A percentile compares a stretch with the other conserved stretches of the same genome.
phyloP scores from a whole-genome alignment of 2,888 invertebrate species.

The Drosophila anceps region DNA sequence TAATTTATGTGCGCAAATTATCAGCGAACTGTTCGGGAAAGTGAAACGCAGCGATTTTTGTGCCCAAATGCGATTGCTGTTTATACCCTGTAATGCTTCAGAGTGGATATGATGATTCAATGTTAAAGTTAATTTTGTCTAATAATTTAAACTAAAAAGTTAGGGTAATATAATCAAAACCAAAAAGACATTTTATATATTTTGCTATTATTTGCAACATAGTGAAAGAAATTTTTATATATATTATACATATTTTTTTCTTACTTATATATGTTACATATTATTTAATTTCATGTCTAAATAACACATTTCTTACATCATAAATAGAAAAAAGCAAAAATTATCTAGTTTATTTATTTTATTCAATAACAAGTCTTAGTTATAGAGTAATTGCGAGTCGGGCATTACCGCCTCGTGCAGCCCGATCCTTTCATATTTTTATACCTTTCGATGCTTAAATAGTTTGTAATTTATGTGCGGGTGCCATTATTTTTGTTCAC shows the following conservation, averaged over 20 bases:
- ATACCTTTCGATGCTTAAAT: slow-evolving; percentile 55
- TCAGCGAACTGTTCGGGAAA: slow-evolving; percentile 58
- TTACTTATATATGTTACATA: background rate
- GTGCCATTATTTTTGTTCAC: slow-evolving; percentile 69
- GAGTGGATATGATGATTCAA: background rate
- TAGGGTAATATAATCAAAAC: too few species aligned
- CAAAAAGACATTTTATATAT: too few species aligned
- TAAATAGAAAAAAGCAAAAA: background rate
- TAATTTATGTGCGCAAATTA: slow-evolving; percentile 75
- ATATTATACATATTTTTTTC: too few species aligned
- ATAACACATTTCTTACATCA: background rate
- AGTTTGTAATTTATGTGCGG: slow-evolving; percentile 74
- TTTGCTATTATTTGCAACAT: too few species aligned
- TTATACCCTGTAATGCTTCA: background rate
- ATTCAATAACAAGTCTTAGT: background rate
- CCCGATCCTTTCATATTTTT: slow-evolving; percentile 22
- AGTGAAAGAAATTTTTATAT: background rate
- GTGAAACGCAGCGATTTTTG: slow-evolving; percentile 73
- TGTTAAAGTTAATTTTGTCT: background rate
- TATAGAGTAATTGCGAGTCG: background rate
- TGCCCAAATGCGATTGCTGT: slow-evolving; percentile 37
- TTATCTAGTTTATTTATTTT: background rate
- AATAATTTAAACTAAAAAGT: background rate
- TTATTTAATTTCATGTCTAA: background rate
- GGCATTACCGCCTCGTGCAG: background rate